Percentiles rank a stretch among this genome's conserved stretches.
These are phyloP conservation scores for Oscheius sp. DNA, from an alignment of 2,888 invertebrate genomes.

Conservation along the genomic window DNA sequence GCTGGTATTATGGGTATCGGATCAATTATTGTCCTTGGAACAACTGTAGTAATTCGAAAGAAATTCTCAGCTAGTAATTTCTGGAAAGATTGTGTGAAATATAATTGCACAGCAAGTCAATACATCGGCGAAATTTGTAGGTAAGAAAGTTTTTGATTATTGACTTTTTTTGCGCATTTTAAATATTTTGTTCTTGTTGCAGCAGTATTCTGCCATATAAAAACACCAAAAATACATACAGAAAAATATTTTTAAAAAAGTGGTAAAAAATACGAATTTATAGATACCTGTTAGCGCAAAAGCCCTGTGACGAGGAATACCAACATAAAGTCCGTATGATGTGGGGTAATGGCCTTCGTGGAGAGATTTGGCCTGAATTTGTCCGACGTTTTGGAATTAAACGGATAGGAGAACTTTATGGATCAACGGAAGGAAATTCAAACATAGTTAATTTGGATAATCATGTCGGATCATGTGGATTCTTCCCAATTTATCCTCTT, in stretches of 20 bases:
- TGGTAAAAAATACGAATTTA: background rate
- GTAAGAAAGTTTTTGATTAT: too few species aligned
- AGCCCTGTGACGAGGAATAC: constrained; percentile 71
- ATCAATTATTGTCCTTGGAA: constrained; percentile 73
- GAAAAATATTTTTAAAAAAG: too few species aligned
- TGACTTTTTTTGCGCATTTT: too few species aligned
- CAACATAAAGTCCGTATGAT: constrained; percentile 77
- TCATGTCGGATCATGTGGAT: constrained; percentile 87
- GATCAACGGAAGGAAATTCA: constrained; percentile 96
- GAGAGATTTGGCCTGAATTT: constrained; percentile 92
- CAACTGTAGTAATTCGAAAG: constrained; percentile 83
- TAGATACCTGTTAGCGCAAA: constrained; percentile 74
- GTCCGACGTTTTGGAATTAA: constrained; percentile 85
- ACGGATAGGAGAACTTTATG: constrained; percentile 90
- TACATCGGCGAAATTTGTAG: constrained; percentile 76
- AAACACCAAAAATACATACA: too few species aligned
- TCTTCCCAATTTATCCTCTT: constrained; percentile 82
- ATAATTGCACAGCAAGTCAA: constrained; percentile 64
- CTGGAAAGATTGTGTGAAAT: constrained; percentile 76
- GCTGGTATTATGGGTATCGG: constrained; percentile 79
- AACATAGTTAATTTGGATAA: constrained; percentile 94
- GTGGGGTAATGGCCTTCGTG: constrained; percentile 91
- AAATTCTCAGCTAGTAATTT: constrained; percentile 94
- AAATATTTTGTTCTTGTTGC: too few species aligned
- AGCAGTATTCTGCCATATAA: too few species aligned